Percentiles rank a stretch among this genome's conserved stretches.
Evolutionary conservation across 2,888 invertebrate genomes (phyloP).

Genomic region (Nemoura dubitans): DNA sequence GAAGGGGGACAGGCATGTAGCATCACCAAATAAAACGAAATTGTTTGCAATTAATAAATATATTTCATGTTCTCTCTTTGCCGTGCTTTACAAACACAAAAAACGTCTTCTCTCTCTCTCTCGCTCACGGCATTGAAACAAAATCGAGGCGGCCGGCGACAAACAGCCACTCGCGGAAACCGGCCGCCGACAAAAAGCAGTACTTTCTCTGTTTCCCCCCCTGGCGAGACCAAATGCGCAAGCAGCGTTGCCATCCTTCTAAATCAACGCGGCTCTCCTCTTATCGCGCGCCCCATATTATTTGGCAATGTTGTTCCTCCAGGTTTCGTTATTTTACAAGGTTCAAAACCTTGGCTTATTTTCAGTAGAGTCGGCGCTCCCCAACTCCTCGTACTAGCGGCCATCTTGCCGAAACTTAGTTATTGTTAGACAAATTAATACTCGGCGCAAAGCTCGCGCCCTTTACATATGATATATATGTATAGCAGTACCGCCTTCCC

Average conservation of each 20-base stretch:
- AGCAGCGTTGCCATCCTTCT: not conserved
- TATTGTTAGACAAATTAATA: constrained; percentile 4
- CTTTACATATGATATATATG: not conserved
- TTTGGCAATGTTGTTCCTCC: not conserved
- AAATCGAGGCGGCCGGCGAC: not conserved
- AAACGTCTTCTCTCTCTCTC: not conserved
- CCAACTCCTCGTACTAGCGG: not conserved
- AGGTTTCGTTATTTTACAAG: not conserved
- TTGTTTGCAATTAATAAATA: constrained; percentile 44
- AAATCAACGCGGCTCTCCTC: no score
- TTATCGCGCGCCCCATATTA: not conserved
- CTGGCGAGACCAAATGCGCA: not conserved
- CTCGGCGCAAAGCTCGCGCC: not conserved
- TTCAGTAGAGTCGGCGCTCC: no score
- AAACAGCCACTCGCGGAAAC: no score
- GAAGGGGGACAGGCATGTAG: not conserved
- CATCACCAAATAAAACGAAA: constrained; percentile 23
- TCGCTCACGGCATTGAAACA: no score
- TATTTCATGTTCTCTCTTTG: constrained; percentile 28
- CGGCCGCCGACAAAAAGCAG: not conserved
- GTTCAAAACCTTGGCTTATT: not conserved
- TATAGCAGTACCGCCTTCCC: not conserved
- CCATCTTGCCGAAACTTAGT: not conserved
- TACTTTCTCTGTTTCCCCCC: not conserved
- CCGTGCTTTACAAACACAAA: constrained; percentile 8